Evolutionary conservation across 2,113 vertebrate species (phyloP).

Genomic region (Chaetodon auriga): DNA sequence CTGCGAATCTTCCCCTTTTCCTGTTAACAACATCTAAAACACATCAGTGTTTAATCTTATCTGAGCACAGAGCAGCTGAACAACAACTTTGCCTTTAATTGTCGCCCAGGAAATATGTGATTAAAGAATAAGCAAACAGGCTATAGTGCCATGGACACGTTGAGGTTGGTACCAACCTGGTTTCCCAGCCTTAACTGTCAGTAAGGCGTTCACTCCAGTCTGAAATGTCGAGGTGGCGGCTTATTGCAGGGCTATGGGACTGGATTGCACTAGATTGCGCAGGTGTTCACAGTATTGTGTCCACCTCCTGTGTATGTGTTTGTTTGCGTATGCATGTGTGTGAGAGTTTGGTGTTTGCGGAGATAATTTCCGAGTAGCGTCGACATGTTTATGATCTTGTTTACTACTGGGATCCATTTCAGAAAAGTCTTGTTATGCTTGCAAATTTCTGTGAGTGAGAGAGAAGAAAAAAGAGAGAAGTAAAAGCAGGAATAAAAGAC

Average conservation of each 20-base stretch:
- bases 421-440: constrained; percentile 69
- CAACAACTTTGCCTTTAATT: background rate
- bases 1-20: background rate
- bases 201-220: background rate
- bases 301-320: constrained; percentile 31
- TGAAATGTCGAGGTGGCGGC: background rate
- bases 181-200: background rate
- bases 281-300: constrained; percentile 66
- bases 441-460: constrained; percentile 63
- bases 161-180: background rate
- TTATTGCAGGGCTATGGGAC: constrained; percentile 49
- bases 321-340: constrained; percentile 9
- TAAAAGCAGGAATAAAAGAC: constrained; percentile 61
- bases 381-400: constrained; percentile 66
- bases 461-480: constrained; percentile 61
- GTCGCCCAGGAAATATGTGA: background rate
- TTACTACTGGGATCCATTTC: constrained; percentile 64
- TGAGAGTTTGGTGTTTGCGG: constrained; percentile 25
- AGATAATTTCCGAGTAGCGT: constrained; percentile 41
- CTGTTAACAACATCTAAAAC: background rate
- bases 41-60: background rate
- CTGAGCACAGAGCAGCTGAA: background rate
- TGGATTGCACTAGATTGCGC: constrained; percentile 75
- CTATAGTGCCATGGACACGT: background rate
- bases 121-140: background rate